Base-by-base conservation (phyloP, 2,888 invertebrate species). In the Cynaeus angustus region DNA sequence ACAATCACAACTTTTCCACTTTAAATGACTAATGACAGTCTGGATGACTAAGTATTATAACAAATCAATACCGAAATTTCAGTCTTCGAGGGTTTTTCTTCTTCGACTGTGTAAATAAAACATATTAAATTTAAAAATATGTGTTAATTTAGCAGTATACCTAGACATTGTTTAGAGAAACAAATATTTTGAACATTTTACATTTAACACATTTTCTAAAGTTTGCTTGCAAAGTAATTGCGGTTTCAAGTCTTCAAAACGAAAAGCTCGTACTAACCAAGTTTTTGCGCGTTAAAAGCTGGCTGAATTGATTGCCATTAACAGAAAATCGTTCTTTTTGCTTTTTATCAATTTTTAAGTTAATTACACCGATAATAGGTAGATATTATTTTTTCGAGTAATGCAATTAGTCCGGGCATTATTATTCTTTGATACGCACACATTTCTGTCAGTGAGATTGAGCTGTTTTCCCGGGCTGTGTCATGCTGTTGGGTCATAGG, bases 351-450 rank as follows among this genome's bases (percentile, higher is more conserved):
- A 53, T 53, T 52, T 64, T 52, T 64, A 53, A 64, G 52, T 52
- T 41, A 53, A 53, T 53, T 53, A 53, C 64, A 13, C 3, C 33
- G 33, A 28, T 43, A 52, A 64, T 41, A 64, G 64, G 45, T 33
- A 16, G 48, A 14, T 45, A 50, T 62, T 52, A 50, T 62, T 62
- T 48, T 48, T 62, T 10, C 38, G 37, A 16, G 28, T 52, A 52
- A 62, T 62, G 53, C 46, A 68, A 68, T 68, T 68, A 55, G 26
- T 38, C 48, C 48, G 13, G 30, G 26, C 14, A 14, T 48, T 55
- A 68, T 68, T 68, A 62, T 62, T 64, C 56, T 69, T 58, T 65
- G 58, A 58, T 64, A 58, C 43, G 58, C 16, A 69, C 38, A 43
- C 37, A 59, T 53, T 52, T 52, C 37, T 50, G 45, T 46, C 62